These are phyloP conservation scores for Brenthis ino DNA, from an alignment of 2,888 invertebrate genomes.

Conservation along the genomic window DNA sequence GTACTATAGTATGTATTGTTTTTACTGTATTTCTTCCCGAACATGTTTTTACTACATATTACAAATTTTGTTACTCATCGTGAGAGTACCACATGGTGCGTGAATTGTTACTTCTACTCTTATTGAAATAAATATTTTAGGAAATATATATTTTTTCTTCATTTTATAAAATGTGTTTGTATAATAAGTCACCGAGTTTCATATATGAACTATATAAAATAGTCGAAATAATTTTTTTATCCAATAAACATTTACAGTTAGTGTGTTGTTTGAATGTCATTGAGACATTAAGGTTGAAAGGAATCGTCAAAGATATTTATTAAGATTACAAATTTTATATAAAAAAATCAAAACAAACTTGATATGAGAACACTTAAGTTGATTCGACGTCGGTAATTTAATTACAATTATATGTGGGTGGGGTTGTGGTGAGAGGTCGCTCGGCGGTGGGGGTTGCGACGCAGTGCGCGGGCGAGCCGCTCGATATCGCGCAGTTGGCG, in stretches of 20 bases:
- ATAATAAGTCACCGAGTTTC: not conserved
- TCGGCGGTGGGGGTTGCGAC: not conserved
- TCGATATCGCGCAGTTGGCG: constrained; percentile 54
- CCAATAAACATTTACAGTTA: too few relatives aligned
- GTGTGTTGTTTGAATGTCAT: too few relatives aligned
- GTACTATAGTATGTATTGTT: constrained; percentile 57
- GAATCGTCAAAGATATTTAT: too few relatives aligned
- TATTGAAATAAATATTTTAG: constrained; percentile 55
- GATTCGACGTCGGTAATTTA: not conserved
- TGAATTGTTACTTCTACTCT: constrained; percentile 68
- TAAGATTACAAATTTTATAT: too few relatives aligned
- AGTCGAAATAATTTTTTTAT: not conserved
- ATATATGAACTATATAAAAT: not conserved
- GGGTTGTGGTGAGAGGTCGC: not conserved
- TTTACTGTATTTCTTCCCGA: constrained; percentile 55
- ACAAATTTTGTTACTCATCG: constrained; percentile 54
- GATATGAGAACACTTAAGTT: too few relatives aligned
- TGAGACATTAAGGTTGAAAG: too few relatives aligned
- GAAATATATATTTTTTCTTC: constrained; percentile 36
- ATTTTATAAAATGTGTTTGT: constrained; percentile 8
- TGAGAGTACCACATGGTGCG: constrained; percentile 62
- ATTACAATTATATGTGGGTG: not conserved
- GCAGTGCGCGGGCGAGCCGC: constrained; percentile 56
- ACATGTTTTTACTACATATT: constrained; percentile 38
- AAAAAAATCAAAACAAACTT: too few relatives aligned